Evolutionary conservation across 64 coral and sea anemone genomes (phyloP), one percentile per base, ranked within the genome.

Genomic region (Montipora cactus): DNA sequence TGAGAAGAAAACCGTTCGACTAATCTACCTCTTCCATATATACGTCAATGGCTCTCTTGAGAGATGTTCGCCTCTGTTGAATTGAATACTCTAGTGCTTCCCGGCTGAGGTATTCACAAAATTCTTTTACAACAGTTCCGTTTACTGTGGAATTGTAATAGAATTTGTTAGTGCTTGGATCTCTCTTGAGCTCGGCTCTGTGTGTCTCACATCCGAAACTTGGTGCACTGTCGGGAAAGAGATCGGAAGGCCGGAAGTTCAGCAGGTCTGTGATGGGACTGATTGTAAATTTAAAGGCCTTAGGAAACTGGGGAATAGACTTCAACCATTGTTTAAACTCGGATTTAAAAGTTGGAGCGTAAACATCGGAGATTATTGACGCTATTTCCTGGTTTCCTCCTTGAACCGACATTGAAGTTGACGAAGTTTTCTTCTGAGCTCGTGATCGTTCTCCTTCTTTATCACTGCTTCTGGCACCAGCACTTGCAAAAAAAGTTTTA

Each of bases 341-440:
- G 10, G 46, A n/a, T 59, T 88, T 88, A 76, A 88, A 74, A 12
- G 85, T 59, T n/a, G 85, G 85, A 0, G 85, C 20, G 85, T 76
- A 51, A 6, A 75, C 67, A 53, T 75, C 85, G 11, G 85, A 74
- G 18, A 88, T 73, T 8, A 88, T 45, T 12, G 85, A 25, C 1
- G 68, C 85, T 1, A 88, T 88, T 21, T 88, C 85, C 16, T 88
- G 85, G 74, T 66, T 75, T 75, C 85, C 85, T 50, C 85, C 85
- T 59, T 88, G 47, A 4, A 88, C 64, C 8, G 67, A 51, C 47
- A 88, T 75, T 11, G 85, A 88, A 6, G 85, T 75, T 19, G 85
- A 73, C 57, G 85, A 74, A 1, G 67, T 75, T 88, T 88, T 88
- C 4, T 46, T 52, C 8, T 88, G 68, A 18, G 84, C 69, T 55